Evolutionary conservation across 1,140 invertebrate genomes (phyloP), one percentile per base, ranked within the genome.

Genomic region (Gryllus bimaculatus): DNA sequence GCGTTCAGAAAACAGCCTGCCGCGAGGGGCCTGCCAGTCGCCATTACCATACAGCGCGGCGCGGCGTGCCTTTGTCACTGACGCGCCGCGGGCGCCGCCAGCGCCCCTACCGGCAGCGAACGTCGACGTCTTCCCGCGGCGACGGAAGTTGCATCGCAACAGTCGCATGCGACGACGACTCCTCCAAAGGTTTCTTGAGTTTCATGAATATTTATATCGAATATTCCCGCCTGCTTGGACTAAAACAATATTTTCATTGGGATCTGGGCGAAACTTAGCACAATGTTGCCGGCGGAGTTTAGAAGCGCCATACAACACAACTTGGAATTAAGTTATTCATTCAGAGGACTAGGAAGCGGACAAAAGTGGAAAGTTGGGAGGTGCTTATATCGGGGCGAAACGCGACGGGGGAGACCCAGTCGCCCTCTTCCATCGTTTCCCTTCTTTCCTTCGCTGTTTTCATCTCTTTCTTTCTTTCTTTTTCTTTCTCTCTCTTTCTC

Each of bases 181-280:
- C 54, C 54, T 66, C 54, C 54, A 66, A 18, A 66, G 10, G 54
- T 66, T 66, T 66, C 54, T 66, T 66, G 54, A 66, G 54, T 66
- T 66, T 66, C 54, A 66, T 66, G 54, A 66, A 66, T 66, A 66
- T 66, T 66, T 66, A 66, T 66, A 66, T 66, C 54, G 54, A 66
- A 66, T 66, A 66, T 66, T 66, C 54, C 54, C 54, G 10, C 54
- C 54, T 18, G 54, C 54, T 66, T 66, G 54, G 54, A 66, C 54
- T 66, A 66, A 66, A 66, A 66, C 54, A 66, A 66, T 66, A 66
- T 66, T 66, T 66, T 66, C 54, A 66, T 66, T 66, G 54, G 54
- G 54, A 66, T 66, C 54, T 66, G 54, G 10, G 54, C 54, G 54
- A 66, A 66, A 66, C 54, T 66, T 66, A 66, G 54, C 54, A 66